These are phyloP conservation scores for Eudyptes chrysolophus DNA, from an alignment of 2,113 vertebrate genomes.

Conservation along the genomic window DNA sequence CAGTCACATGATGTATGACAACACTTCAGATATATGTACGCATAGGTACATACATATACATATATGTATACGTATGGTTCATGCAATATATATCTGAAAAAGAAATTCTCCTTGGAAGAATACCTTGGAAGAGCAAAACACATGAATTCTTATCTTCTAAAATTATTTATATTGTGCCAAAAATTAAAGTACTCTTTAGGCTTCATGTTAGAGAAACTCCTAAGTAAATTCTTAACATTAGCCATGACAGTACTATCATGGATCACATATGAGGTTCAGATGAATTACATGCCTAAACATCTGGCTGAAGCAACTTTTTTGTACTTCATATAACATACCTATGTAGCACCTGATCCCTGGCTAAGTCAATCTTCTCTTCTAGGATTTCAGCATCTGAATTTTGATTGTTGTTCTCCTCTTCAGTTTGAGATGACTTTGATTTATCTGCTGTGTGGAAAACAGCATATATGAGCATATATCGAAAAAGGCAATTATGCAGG, in stretches of 20 bases:
- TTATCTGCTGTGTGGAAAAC: conserved; percentile 37
- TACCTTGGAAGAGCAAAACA: background rate
- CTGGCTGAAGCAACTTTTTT: background rate
- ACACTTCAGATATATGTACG: background rate
- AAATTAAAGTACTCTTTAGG: background rate
- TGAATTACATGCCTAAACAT: background rate
- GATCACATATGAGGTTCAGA: background rate
- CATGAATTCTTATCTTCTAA: background rate
- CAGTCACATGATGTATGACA: background rate
- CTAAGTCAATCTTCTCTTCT: background rate
- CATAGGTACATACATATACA: fast-evolving
- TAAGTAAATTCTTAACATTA: background rate
- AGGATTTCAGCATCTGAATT: background rate
- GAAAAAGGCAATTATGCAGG: background rate
- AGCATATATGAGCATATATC: background rate
- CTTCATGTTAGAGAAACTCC: background rate
- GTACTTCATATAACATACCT: conserved; percentile 62
- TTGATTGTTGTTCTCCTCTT: background rate
- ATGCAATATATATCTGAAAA: background rate
- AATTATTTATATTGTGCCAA: background rate
- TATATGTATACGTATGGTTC: background rate
- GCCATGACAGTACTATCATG: background rate
- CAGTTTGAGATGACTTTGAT: background rate
- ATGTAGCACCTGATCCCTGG: conserved; percentile 71
- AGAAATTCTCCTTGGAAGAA: background rate